Evolutionary conservation across 1,140 invertebrate genomes (phyloP), one percentile per base, ranked within the genome.

Genomic region (Lasaia peninsularis): DNA sequence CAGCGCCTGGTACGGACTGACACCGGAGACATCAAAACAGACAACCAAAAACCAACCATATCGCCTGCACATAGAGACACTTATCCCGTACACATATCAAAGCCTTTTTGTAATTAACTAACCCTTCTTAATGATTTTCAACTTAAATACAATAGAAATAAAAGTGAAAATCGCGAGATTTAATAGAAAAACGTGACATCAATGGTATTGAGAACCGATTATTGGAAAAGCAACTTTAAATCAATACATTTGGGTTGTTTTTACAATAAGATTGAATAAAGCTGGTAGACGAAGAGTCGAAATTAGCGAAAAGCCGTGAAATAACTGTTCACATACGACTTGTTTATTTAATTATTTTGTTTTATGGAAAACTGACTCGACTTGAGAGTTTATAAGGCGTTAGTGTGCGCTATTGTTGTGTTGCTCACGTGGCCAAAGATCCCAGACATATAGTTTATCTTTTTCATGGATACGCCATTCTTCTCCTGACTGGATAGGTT

Each of bases 1-100:
- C 63, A 56, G 24, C 56, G 74, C 75, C 76, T 72, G 76, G 78
- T 59, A 81, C 78, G 50, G 73, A 21, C 60, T 75, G 78, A 75
- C 67, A 81, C 78, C 55, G 60, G 53, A 32, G 16, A 48, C 50
- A 9, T 34, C 9, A 12, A 8, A 12, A 18, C 1, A 12, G 12
- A 35, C 34, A 58, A 7, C 31, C 18, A 35, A 62, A 63, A 56
- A 49, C 16, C 32, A 60, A 57, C 56, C 48, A 37, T 64, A 60
- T n/a, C 8, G 1, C 16, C 1, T 18, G 21, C 0, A 31, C 8
- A 44, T 44, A 44, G 18, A 44, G 37, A 16, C 37, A 3, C 9
- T 44, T 14, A 18, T 44, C 14, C 16, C 16, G 9, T 44, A 9
- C 18, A 44, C 37, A 20, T 3, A 44, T 8, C 1, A 44, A 20